A percentile compares a stretch with the other conserved stretches of the same genome.
These are phyloP conservation scores for Rhodophaea formosa DNA, from an alignment of 2,888 invertebrate species.

Conservation along the genomic window DNA sequence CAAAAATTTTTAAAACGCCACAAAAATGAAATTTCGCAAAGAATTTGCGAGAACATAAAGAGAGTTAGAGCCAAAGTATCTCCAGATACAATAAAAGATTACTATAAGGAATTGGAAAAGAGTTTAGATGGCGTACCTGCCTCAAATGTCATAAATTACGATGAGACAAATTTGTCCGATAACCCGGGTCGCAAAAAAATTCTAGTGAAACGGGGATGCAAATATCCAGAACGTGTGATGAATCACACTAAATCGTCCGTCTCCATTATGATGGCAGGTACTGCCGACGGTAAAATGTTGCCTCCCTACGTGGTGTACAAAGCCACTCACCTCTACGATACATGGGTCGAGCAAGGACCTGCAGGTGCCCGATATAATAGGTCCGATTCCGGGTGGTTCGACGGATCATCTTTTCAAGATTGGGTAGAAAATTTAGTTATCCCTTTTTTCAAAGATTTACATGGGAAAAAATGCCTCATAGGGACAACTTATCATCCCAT, in stretches of 20 bases:
- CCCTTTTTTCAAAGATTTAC: slow-evolving; percentile 25
- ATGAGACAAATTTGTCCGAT: slow-evolving; percentile 19
- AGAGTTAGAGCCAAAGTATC: slow-evolving; percentile 28
- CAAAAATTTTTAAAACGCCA: slow-evolving; percentile 31
- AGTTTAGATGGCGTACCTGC: slow-evolving; percentile 21
- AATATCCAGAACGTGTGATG: slow-evolving; percentile 40
- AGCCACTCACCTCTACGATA: slow-evolving; percentile 20
- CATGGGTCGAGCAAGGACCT: slow-evolving; percentile 18
- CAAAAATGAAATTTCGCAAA: slow-evolving; percentile 27
- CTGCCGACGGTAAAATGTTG: slow-evolving; percentile 33
- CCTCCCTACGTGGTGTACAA: too few species aligned
- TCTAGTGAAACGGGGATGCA: slow-evolving; percentile 33
- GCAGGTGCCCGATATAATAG: slow-evolving; percentile 43
- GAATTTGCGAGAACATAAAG: slow-evolving; percentile 35
- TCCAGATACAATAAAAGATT: slow-evolving; percentile 26
- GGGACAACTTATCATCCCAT: slow-evolving; percentile 21
- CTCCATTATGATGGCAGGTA: slow-evolving; percentile 21
- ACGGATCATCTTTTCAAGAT: slow-evolving; percentile 38
- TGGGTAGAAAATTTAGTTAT: slow-evolving; percentile 34
- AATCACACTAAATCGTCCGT: slow-evolving; percentile 23
- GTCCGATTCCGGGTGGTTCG: slow-evolving; percentile 48
- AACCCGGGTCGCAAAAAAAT: slow-evolving; percentile 29
- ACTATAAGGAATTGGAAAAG: slow-evolving; percentile 24
- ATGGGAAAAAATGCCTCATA: slow-evolving; percentile 23
- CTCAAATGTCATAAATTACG: slow-evolving; percentile 16